Evolutionary conservation across 2,113 vertebrate species (phyloP).

Genomic region (Seriola dumerili): DNA sequence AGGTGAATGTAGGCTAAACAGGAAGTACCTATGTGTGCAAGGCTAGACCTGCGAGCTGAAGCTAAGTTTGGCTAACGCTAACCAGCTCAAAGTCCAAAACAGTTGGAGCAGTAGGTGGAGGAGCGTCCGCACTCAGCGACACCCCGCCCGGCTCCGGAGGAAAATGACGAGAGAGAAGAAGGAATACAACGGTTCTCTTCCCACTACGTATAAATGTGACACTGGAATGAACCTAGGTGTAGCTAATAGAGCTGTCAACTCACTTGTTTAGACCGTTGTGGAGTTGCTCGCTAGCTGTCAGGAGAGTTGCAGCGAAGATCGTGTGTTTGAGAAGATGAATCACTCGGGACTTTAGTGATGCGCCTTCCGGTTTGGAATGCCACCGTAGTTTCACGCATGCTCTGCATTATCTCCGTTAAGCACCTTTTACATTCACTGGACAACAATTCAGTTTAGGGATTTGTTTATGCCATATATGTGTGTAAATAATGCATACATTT

Average conservation of each 20-base stretch:
- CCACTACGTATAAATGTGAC: neutral
- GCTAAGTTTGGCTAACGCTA: constrained; percentile 75
- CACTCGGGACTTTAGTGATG: constrained; percentile 39
- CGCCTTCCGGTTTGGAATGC: constrained; percentile 62
- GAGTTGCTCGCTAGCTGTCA: constrained; percentile 64
- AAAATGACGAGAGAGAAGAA: neutral
- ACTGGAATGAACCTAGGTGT: neutral
- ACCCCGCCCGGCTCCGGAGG: constrained; percentile 38
- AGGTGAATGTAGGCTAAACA: constrained; percentile 49
- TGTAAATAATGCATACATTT: neutral
- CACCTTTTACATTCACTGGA: no score
- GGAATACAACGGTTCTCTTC: neutral
- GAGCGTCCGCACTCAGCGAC: constrained; percentile 30
- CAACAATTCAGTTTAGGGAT: neutral
- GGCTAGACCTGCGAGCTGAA: constrained; percentile 32
- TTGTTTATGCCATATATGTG: neutral
- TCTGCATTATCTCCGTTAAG: neutral
- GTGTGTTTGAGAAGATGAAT: constrained; percentile 59
- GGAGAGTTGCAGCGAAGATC: constrained; percentile 74
- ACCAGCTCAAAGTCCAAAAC: constrained; percentile 76
- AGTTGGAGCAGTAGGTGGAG: constrained; percentile 48
- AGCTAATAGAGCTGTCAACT: constrained; percentile 68
- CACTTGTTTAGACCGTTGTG: constrained; percentile 57
- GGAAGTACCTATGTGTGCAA: constrained; percentile 53
- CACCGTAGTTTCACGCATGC: constrained; percentile 52